Base-by-base conservation (phyloP, 2,797 vertebrate genomes). In the Cygnus olor region DNA sequence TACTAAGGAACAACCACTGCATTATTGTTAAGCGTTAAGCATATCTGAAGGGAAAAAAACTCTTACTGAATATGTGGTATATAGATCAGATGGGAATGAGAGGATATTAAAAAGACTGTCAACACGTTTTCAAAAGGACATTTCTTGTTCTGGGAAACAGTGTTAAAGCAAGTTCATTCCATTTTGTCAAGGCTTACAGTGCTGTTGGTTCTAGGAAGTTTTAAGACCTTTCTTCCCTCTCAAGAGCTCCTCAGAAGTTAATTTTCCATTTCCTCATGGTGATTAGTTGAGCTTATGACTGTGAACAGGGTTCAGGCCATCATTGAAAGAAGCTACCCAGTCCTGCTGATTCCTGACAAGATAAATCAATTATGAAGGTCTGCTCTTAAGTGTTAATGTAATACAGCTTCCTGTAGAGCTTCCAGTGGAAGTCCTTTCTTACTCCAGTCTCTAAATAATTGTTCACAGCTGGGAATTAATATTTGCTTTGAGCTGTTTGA, bases 311-410 rank as follows among this genome's bases (percentile, higher is more conserved):
- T 60, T 94, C 27, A 63, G 76, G 56, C 32, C 83, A 19, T 76
- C 15, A 8, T 53, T 80, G 76, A 79, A 85, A 66, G 76, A 83
- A 90, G 69, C 58, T 85, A 65, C 32, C 36, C 90, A 32, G 66
- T 76, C 86, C 89, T 76, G 45, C 42, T 70, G 76, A 92, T 89
- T 88, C 91, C 70, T 78, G 51, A 90, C 42, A 66, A 65, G 86
- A 88, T 84, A 95, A 96, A 85, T 60, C 61, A 93, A 49, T 95
- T 96, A 93, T 3, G 22, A 70, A 8, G 2, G 66, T 83, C 84
- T 95, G 91, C 30, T 93, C 65, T 85, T 38, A 92, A 79, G 76
- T 89, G 84, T 76, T 96, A 93, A 94, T 84, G 54, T 70, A 96
- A 96, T 92, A 70, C 7, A 89, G 80, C 51, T 83, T 89, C 69